phyloP scores from a whole-genome alignment of 2,797 vertebrate genomes.

The Sebastolobus altivelis region DNA sequence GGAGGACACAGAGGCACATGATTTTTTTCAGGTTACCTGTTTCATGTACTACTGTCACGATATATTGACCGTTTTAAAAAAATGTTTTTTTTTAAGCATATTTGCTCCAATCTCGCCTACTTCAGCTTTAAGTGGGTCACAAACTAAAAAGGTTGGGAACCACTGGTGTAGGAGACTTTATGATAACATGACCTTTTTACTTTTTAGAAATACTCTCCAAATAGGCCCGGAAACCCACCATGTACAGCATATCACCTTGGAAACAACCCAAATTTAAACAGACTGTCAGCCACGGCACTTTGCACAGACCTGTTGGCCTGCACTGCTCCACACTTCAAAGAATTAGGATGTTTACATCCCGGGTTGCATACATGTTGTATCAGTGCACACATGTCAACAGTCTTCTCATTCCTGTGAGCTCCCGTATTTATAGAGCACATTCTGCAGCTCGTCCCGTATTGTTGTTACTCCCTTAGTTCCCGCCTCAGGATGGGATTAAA shows the following conservation, averaged over 20 bases:
- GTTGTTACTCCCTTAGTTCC: conserved; percentile 56
- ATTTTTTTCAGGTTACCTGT: too few species aligned
- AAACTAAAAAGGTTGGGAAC: background rate
- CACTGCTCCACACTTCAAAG: conserved; percentile 36
- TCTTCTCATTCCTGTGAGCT: conserved; percentile 44
- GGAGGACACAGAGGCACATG: too few species aligned
- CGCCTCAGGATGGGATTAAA: conserved; percentile 52
- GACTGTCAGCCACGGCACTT: background rate
- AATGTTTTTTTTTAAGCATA: too few species aligned
- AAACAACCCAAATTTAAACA: background rate
- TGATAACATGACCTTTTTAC: too few species aligned
- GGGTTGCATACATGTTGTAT: conserved; percentile 24
- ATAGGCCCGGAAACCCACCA: background rate
- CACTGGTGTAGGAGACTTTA: background rate
- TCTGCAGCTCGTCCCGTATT: conserved; percentile 54
- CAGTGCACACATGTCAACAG: conserved; percentile 46
- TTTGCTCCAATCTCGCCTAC: too few species aligned
- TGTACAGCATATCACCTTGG: background rate
- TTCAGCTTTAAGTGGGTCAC: background rate
- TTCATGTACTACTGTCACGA: too few species aligned
- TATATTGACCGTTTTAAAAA: too few species aligned
- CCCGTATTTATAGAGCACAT: conserved; percentile 63
- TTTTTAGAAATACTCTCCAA: background rate
- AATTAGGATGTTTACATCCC: conserved; percentile 29
- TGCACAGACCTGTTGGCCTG: conserved; percentile 43